phyloP scores from a whole-genome alignment of 2,888 invertebrate species.

The Dendrolimus pini region DNA sequence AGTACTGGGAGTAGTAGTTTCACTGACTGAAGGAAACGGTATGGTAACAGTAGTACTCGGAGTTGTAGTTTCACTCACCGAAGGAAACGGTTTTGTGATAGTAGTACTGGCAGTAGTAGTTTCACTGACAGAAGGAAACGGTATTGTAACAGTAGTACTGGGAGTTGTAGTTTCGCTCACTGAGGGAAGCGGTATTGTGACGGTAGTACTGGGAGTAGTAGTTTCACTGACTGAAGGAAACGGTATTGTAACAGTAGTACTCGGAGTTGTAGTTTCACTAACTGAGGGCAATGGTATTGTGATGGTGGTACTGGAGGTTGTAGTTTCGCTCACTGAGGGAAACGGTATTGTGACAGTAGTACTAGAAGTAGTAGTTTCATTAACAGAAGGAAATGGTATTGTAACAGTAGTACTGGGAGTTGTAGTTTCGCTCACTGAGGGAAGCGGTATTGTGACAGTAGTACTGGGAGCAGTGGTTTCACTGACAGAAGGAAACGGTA shows the following conservation, averaged over 20 bases:
- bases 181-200: neutral
- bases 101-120: no score
- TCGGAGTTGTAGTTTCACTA: no score
- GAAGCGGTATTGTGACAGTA: neutral
- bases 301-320: neutral
- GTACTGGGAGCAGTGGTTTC: neutral
- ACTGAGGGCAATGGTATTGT: no score
- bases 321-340: neutral
- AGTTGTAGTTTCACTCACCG: no score
- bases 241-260: no score
- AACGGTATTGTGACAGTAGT: slow-evolving; percentile 1
- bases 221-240: no score
- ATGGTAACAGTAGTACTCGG: no score
- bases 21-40: no score
- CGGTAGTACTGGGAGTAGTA: no score
- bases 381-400: neutral
- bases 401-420: neutral
- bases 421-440: neutral
- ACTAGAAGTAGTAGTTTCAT: neutral
- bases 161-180: neutral
- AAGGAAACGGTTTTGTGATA: no score
- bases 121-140: neutral
- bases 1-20: no score
- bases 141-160: slow-evolving; percentile 2
- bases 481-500: neutral